A percentile compares a stretch with the other conserved stretches of the same genome.
Conservation (phyloP, 2,113 vertebrate species). For the Oncorhynchus gorbuscha region DNA sequence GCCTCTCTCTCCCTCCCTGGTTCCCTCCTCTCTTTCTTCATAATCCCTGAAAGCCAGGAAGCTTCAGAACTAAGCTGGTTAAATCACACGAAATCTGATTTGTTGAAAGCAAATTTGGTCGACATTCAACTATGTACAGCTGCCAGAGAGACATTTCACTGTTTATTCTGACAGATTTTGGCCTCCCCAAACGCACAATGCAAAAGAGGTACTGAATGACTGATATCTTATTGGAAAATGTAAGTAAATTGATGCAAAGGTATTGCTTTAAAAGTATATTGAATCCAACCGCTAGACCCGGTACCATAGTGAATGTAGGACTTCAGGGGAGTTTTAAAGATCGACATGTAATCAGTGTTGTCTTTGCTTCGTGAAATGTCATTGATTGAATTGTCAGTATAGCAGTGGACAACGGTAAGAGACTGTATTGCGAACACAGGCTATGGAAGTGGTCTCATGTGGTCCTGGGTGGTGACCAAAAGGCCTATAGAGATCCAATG, state of each 20-base stretch:
- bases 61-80: conserved; percentile 31
- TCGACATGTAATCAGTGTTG: too few relatives aligned
- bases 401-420: too few relatives aligned
- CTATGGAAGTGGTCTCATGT: too few relatives aligned
- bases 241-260: background rate
- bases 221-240: background rate
- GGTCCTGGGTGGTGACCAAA: too few relatives aligned
- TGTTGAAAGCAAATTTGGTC: conserved; percentile 46
- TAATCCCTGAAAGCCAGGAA: conserved; percentile 20
- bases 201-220: background rate
- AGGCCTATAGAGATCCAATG: too few relatives aligned
- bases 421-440: too few relatives aligned
- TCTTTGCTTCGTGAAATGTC: too few relatives aligned
- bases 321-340: background rate
- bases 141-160: conserved; percentile 9
- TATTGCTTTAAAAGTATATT: background rate
- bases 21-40: background rate
- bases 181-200: background rate
- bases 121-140: conserved; percentile 33
- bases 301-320: background rate
- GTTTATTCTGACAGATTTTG: conserved; percentile 28
- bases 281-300: background rate
- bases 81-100: conserved; percentile 49
- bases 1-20: background rate
- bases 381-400: too few relatives aligned